Percentiles rank a stretch among this genome's conserved stretches.
Evolutionary conservation across 37 sponge, comb jelly and placozoan genomes (phyloP).

Genomic region (Aphrocallistes beatrix): DNA sequence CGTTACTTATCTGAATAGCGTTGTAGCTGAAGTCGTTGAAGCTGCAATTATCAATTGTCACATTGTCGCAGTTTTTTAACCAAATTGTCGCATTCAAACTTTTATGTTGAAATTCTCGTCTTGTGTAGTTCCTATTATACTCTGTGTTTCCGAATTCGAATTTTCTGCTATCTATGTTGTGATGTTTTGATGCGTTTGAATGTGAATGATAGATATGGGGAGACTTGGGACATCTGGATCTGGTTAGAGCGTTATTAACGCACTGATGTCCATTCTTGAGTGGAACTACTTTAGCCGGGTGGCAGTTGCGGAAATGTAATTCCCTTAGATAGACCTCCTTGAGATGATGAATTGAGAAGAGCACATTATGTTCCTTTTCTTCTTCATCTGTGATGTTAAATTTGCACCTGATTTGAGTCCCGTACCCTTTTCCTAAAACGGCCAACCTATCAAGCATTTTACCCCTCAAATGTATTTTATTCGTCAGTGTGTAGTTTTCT

Average conservation of each 20-base stretch:
- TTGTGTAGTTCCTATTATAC: neutral
- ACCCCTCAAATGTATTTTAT: neutral
- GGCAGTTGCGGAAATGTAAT: neutral
- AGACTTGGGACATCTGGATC: neutral
- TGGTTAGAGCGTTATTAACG: no score
- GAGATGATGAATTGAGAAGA: neutral
- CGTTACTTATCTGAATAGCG: neutral
- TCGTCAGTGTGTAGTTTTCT: neutral
- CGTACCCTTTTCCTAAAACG: neutral
- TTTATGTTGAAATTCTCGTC: neutral
- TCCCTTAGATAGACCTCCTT: neutral
- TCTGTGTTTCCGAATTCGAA: neutral
- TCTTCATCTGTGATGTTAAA: neutral
- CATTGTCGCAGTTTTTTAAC: neutral
- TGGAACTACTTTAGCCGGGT: neutral
- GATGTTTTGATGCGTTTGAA: neutral
- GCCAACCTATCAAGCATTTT: neutral
- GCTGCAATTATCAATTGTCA: neutral
- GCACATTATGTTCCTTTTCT: neutral
- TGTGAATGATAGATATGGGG: neutral
- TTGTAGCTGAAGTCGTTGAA: slow-evolving; percentile 8
- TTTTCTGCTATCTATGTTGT: neutral
- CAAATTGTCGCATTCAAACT: neutral
- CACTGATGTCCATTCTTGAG: neutral
- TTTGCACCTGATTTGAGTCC: neutral